Conservation (phyloP, 2,797 vertebrate genomes). For the Tamandua tetradactyla region DNA sequence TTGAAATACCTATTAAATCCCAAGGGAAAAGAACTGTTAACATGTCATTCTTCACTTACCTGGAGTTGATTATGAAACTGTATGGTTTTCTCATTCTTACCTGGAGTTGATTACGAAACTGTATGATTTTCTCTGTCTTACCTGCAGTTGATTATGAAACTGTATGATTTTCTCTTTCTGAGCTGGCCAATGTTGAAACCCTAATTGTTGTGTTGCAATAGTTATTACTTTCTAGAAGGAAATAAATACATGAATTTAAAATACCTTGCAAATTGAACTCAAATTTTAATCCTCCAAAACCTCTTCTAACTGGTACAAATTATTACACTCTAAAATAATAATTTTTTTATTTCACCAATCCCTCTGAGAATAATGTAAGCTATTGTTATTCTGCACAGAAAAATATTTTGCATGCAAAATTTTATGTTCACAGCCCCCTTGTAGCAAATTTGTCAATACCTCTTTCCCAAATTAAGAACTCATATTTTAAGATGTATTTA, state of each 20-base stretch:
- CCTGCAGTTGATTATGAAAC: conserved; percentile 80
- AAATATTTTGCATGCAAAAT: not conserved
- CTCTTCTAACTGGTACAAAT: not conserved
- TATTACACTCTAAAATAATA: too few relatives aligned
- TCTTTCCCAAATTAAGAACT: not conserved
- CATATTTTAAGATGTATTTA: not conserved
- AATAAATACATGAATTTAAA: conserved; percentile 50
- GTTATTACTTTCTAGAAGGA: conserved; percentile 77
- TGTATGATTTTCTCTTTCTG: conserved; percentile 81
- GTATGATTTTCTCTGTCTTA: conserved; percentile 80
- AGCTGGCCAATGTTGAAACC: conserved; percentile 74
- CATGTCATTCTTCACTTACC: conserved; percentile 49
- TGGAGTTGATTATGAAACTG: conserved; percentile 80
- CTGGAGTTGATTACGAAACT: too few relatives aligned
- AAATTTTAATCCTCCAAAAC: not conserved
- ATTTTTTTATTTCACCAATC: not conserved
- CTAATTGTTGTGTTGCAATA: conserved; percentile 72
- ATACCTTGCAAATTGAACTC: not conserved
- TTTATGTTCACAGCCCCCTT: not conserved
- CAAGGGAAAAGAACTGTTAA: not conserved
- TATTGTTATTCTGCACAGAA: not conserved
- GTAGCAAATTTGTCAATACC: not conserved
- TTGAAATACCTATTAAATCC: not conserved
- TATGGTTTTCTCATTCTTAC: conserved; percentile 79
- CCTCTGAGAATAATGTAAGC: conserved; percentile 28